Conservation (phyloP, 2,888 invertebrate genomes). For the Steromphala cineraria region DNA sequence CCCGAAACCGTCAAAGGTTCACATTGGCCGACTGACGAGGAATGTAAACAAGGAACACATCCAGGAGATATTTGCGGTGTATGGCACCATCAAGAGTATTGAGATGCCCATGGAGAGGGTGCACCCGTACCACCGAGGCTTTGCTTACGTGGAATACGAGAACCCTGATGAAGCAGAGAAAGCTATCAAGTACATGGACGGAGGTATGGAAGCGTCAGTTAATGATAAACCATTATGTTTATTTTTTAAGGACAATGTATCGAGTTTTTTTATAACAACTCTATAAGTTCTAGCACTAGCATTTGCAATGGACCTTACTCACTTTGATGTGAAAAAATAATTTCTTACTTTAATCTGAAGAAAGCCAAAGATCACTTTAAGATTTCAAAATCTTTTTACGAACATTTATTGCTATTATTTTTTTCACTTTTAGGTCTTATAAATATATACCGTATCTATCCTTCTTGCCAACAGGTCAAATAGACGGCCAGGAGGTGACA, state of each 20-base stretch:
- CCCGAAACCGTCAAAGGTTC: slow-evolving; percentile 93
- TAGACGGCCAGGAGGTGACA: slow-evolving; percentile 96
- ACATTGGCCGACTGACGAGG: slow-evolving; percentile 92
- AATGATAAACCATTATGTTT: no score
- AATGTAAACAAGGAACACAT: slow-evolving; percentile 86
- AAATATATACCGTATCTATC: not conserved
- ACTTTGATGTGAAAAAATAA: no score
- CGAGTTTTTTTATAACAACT: no score
- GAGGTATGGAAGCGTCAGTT: slow-evolving; percentile 80
- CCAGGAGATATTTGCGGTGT: slow-evolving; percentile 75
- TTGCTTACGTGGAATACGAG: slow-evolving; percentile 96
- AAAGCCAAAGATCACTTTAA: no score
- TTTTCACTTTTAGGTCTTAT: not conserved
- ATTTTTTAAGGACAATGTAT: no score
- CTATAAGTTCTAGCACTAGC: no score
- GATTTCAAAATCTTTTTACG: no score
- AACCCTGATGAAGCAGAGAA: slow-evolving; percentile 97
- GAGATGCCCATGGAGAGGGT: slow-evolving; percentile 92
- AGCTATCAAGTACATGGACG: slow-evolving; percentile 99
- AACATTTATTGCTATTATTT: not conserved
- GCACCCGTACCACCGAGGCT: slow-evolving; percentile 92
- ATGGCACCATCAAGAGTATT: slow-evolving; percentile 85
- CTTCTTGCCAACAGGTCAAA: slow-evolving; percentile 82
- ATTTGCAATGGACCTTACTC: no score
- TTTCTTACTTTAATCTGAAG: no score